Conservation (phyloP, 2,113 vertebrate genomes). For the Tragelaphus buxtoni region DNA sequence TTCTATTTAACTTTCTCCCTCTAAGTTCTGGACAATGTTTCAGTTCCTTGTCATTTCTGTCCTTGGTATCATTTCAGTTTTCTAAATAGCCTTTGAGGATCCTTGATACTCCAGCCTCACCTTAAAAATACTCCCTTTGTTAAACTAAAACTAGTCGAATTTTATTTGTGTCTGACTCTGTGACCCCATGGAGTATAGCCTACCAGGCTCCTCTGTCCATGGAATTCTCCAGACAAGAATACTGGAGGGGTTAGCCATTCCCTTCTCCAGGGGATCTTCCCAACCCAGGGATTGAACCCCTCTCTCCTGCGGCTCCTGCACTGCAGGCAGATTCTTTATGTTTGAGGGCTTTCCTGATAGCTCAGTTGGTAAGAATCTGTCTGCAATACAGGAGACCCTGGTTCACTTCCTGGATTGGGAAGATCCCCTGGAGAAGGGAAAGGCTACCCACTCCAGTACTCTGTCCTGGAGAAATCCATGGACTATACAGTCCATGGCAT, state of each 20-base stretch:
- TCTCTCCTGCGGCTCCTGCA: neutral
- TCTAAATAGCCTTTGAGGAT: neutral
- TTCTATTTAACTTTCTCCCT: neutral
- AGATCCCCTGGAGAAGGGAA: neutral
- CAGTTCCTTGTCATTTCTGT: neutral
- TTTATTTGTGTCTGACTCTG: neutral
- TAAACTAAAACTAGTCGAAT: neutral
- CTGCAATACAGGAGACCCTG: neutral
- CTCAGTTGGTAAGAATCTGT: neutral
- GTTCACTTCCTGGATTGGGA: neutral
- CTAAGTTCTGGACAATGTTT: neutral
- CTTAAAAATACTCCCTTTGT: neutral
- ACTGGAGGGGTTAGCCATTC: neutral
- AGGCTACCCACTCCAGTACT: too few relatives aligned
- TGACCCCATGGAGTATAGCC: neutral
- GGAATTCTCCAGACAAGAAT: neutral
- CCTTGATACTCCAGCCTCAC: neutral
- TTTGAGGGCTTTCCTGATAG: neutral
- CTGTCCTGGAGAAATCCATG: neutral
- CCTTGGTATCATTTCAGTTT: neutral
- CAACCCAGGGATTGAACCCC: neutral
- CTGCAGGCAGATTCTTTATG: neutral
- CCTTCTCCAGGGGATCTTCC: neutral
- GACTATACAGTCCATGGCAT: neutral
- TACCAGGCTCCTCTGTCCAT: neutral